These are phyloP conservation scores for Rotaria macrura DNA, from an alignment of 2,888 invertebrate genomes.

Conservation along the genomic window DNA sequence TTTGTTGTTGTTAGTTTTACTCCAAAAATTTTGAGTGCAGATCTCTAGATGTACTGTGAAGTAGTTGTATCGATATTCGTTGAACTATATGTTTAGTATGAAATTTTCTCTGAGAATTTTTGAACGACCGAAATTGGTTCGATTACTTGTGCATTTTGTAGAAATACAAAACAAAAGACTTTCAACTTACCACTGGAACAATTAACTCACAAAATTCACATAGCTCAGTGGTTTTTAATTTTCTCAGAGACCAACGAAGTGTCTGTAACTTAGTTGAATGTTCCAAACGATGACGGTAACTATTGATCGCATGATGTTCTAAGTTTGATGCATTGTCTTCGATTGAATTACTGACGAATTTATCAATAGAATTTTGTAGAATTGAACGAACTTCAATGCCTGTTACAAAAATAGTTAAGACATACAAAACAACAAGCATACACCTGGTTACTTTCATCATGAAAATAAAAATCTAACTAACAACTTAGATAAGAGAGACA, in stretches of 20 bases:
- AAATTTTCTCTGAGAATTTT: too few relatives aligned
- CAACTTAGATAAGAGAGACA: background rate
- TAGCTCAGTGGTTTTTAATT: background rate
- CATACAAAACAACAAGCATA: background rate
- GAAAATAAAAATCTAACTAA: background rate
- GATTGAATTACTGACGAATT: background rate
- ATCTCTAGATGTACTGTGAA: too few relatives aligned
- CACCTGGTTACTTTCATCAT: background rate
- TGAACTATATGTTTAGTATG: too few relatives aligned
- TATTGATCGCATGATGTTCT: background rate
- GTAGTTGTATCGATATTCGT: too few relatives aligned
- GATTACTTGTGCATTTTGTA: too few relatives aligned
- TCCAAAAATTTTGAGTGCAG: too few relatives aligned
- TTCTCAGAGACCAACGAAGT: background rate
- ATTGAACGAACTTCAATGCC: background rate
- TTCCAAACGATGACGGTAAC: background rate
- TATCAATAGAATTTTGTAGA: background rate
- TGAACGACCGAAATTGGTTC: too few relatives aligned
- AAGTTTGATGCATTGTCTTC: background rate
- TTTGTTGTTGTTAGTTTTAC: too few relatives aligned
- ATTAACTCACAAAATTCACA: slow-evolving; percentile 1
- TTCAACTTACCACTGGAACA: background rate
- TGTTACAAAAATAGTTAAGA: background rate
- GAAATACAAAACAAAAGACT: too few relatives aligned
- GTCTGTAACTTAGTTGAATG: background rate